Evolutionary conservation across 1,140 invertebrate species (phyloP), one percentile per base, ranked within the genome.

Genomic region (Episyrphus balteatus): DNA sequence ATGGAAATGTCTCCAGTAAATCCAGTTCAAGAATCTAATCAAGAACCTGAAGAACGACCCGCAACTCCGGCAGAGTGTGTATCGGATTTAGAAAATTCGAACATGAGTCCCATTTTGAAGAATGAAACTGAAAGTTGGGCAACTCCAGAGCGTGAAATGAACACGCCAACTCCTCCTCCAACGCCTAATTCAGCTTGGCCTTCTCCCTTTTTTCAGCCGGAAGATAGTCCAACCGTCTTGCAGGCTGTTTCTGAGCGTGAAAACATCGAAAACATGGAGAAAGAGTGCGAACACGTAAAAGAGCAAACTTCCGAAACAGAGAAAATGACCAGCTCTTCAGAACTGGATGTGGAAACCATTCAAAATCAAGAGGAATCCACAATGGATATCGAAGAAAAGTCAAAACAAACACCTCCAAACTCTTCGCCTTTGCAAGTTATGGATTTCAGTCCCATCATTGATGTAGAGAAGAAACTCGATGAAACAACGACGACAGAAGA

Each of bases 361-460:
- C 44, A 42, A 42, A 50, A 48, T 37, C 32, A 19, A 42, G n/a
- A 30, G 5, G 31, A 47, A 36, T 19, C 33, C n/a, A 32, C 37
- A 42, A 36, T 10, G 32, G 21, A 42, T n/a, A 30, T 44, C 54
- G 59, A 7, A 70, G 71, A 54, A 67, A 67, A 52, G 57, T 70
- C 39, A 72, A 72, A 54, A 70, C 66, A 56, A 67, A 26, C 21
- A 26, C 21, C 21, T 26, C 21, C 21, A 26, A 26, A 26, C 21
- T 26, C 21, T 3, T 26, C 21, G 3, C 21, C 21, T 3, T 26
- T 26, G 21, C 21, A 26, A 26, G 21, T 26, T 8, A 26, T 26
- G 21, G 21, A 26, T 8, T 26, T 26, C 21, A 26, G 21, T 26
- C 21, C 21, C 21, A 26, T 26, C 3, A 26, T 8, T 26, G 21